Evolutionary conservation across 2,888 invertebrate genomes (phyloP).

Genomic region (Scaptomyza polygonia): DNA sequence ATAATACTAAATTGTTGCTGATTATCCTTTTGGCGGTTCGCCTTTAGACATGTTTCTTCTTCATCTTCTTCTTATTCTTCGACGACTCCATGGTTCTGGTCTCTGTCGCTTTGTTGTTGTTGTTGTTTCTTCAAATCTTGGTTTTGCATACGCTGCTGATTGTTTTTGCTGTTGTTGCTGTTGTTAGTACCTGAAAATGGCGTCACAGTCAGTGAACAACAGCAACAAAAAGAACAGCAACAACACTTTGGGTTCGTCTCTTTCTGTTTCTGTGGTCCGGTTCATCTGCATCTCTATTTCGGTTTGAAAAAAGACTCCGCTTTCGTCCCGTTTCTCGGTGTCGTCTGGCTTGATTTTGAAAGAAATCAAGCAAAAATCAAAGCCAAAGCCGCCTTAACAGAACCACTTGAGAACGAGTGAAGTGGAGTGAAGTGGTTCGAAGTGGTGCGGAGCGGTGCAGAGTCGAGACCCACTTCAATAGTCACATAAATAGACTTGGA

Average conservation of each 20-base stretch:
- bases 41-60: slow-evolving; percentile 69
- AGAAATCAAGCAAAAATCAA: slow-evolving; percentile 84
- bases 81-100: slow-evolving; percentile 34
- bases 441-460: background rate
- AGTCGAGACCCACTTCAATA: slow-evolving; percentile 65
- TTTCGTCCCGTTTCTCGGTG: background rate
- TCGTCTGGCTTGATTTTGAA: slow-evolving; percentile 72
- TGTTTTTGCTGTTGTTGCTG: slow-evolving; percentile 8
- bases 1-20: slow-evolving; percentile 84
- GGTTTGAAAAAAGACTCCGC: slow-evolving; percentile 32
- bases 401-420: slow-evolving; percentile 20
- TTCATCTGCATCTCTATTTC: slow-evolving; percentile 72
- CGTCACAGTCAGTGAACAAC: slow-evolving; percentile 79
- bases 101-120: slow-evolving; percentile 33
- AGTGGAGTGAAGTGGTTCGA: slow-evolving; percentile 21
- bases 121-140: slow-evolving; percentile 11
- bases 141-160: slow-evolving; percentile 65
- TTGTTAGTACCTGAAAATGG: slow-evolving; percentile 72
- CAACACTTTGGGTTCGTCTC: slow-evolving; percentile 31
- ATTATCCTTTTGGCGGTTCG: slow-evolving; percentile 84
- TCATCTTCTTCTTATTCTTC: slow-evolving; percentile 36
- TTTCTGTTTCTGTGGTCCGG: slow-evolving; percentile 14
- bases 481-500: slow-evolving; percentile 77
- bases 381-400: slow-evolving; percentile 75
- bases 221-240: slow-evolving; percentile 42